Evolutionary conservation across 2,113 vertebrate species (phyloP).

Genomic region (Oncorhynchus masou): DNA sequence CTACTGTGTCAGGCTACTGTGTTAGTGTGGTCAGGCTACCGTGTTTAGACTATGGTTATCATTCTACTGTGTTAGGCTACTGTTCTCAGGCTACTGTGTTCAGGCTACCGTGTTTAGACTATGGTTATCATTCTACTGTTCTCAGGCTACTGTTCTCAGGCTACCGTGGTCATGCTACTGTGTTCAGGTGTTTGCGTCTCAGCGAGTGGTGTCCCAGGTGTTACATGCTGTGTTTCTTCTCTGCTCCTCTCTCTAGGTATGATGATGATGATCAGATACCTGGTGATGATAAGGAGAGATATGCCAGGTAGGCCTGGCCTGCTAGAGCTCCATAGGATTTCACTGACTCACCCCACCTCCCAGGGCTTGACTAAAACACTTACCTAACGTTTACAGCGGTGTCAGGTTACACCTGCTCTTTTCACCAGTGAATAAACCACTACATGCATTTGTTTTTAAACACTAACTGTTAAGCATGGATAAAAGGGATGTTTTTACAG

Average conservation of each 20-base stretch:
- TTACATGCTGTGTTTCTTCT: conserved; percentile 27
- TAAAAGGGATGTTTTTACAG: too few relatives aligned
- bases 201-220: neutral
- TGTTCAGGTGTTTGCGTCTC: neutral
- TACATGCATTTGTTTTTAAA: too few relatives aligned
- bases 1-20: too few relatives aligned
- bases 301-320: conserved; percentile 77
- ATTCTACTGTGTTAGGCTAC: too few relatives aligned
- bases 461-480: too few relatives aligned
- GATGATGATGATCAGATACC: conserved; percentile 80
- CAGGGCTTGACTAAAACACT: neutral
- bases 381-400: neutral
- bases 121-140: too few relatives aligned
- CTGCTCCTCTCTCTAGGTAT: conserved; percentile 72
- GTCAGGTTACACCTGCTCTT: neutral
- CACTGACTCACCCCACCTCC: neutral
- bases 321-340: conserved; percentile 49
- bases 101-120: too few relatives aligned
- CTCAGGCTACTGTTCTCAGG: too few relatives aligned
- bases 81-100: too few relatives aligned
- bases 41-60: too few relatives aligned
- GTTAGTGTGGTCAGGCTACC: too few relatives aligned
- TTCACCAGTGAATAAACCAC: neutral
- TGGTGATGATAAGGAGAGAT: conserved; percentile 80
- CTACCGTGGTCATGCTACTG: neutral